phyloP scores from a whole-genome alignment of 2,888 invertebrate species.

The Epinotia brunnichana region DNA sequence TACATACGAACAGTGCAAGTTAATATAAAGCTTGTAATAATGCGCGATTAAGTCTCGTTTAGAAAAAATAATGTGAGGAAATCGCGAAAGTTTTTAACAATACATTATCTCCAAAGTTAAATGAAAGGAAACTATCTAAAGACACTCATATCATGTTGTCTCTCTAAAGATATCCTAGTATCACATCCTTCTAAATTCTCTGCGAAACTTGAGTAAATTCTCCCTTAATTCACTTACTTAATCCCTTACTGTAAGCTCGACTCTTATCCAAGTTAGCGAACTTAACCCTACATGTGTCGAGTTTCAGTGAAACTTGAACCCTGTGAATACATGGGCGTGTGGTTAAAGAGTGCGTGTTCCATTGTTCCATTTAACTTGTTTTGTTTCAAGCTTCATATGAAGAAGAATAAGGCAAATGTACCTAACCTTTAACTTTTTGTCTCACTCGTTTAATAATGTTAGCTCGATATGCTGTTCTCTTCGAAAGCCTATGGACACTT shows the following conservation, averaged over 20 bases:
- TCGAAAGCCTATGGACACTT: no score
- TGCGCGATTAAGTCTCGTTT: no score
- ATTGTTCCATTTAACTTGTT: background rate
- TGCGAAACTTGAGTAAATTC: constrained; percentile 1
- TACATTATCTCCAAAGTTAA: background rate
- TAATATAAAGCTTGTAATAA: no score
- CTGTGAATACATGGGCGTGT: background rate
- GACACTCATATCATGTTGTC: background rate
- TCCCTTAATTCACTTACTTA: constrained; percentile 5
- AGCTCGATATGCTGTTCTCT: no score
- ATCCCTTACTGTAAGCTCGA: background rate
- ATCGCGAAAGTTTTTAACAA: background rate
- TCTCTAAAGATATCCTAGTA: background rate
- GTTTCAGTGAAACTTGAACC: constrained; percentile 21
- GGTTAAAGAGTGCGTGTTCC: background rate
- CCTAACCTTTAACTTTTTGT: no score
- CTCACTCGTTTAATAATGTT: no score
- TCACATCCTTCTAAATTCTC: background rate
- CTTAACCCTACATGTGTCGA: constrained; percentile 3
- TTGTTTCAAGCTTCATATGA: background rate
- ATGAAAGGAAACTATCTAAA: background rate
- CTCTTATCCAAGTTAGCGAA: constrained; percentile 20
- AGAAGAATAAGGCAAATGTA: no score
- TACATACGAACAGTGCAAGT: no score
- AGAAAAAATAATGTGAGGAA: no score